Base-by-base conservation (phyloP, 2,797 vertebrate genomes). In the Lithobates pipiens region DNA sequence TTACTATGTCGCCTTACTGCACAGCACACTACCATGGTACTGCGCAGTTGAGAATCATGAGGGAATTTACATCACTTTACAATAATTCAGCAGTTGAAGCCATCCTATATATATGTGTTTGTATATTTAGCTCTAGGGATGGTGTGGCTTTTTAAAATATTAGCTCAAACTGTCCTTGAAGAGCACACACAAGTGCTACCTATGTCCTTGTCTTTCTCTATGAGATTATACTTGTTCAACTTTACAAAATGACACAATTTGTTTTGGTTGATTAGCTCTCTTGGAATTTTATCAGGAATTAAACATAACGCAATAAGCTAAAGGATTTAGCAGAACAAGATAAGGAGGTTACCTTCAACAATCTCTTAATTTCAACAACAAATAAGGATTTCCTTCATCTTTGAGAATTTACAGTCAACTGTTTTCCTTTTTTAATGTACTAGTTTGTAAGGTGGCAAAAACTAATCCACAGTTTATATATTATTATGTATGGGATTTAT, bases 401-500 rank as follows among this genome's bases (percentile, higher is more conserved):
- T 92, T 90, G 70, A 90, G 89, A 90, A 89, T 68, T 57, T 73
- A 71, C 83, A 86, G 81, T 91, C 88, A 90, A 88, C 91, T 91
- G 91, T 94, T 95, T 90, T 91, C 88, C 88, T 92, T 46, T 91
- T 91, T 89, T 89, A 91, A 92, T 94, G 90, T 92, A 90, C 90
- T 93, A 73, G 89, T 93, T 94, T 93, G 90, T 91, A 89, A 85
- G 91, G 92, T 92, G 89, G 91, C 89, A 91, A 93, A 89, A 89
- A 90, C 89, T 95, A 95, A 95, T 95, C 95, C 93, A 91, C 80
- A 90, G 84, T 91, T 93, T 93, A 93, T 93, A 93, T 93, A 92
- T 93, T 93, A 92, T 93, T 92, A 89, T 89, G 90, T 91, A 92
- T 89, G 89, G 94, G 92, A 93, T 94, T 95, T 93, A 91, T 90